Base-by-base conservation (phyloP, 2,113 vertebrate species). In the Daphoenositta chrysoptera region DNA sequence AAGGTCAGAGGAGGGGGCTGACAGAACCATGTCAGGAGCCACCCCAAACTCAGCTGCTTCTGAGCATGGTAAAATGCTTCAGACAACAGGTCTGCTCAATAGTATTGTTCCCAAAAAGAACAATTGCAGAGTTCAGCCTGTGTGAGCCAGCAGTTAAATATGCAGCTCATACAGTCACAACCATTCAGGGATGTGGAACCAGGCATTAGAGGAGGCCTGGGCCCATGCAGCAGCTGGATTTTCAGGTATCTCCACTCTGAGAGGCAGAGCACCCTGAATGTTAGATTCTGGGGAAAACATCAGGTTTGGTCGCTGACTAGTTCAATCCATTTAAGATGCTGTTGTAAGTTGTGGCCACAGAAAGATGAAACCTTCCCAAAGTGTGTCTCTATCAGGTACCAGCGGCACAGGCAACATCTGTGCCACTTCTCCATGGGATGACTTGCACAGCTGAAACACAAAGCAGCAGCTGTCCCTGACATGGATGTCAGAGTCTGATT, bases 111-210 rank as follows among this genome's bases (percentile, higher is more conserved):
- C 15, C 39, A 45, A 40, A 87, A 87, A 27, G 7, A 72, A 6
- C 2, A 5, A 44, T 37, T 18, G 22, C 4, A 9, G 8, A 11
- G 37, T 12, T 84, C 40, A 81, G 15, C 9, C n/a, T 5, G 0
- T 0, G 0, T 47, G 18, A 89, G 8, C 10, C 33, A 11, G 9
- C 48, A 72, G 13, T 69, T 20, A 39, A 35, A 9, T 22, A 2
- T 35, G 28, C 22, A 45, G 33, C 18, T 73, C 23, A 30, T 1
- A 2, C 6, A 70, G 28, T 40, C 31, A 70, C 39, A 78, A 7
- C 3, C 39, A 17, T 0, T 0, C 10, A 45, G 45, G 30, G 15
- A 30, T 39, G 9, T 39, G 8, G 30, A 86, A 11, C 14, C 10
- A 54, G 16, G 30, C 44, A 48, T 63, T 33, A 16, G 18, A 73